Evolutionary conservation across 2,888 invertebrate species (phyloP).

Genomic region (Volucella inanis): DNA sequence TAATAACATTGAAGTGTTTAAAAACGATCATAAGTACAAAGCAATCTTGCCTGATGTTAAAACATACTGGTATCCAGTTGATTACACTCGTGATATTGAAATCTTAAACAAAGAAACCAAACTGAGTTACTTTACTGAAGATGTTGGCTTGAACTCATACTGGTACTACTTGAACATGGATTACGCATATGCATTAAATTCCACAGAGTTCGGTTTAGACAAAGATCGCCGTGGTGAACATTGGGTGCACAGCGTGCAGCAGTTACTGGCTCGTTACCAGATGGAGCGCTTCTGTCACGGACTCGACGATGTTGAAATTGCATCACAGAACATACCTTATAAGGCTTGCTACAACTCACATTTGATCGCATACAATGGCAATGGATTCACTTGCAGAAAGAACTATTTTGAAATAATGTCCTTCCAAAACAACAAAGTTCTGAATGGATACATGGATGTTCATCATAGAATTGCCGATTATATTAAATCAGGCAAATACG

Average conservation of each 20-base stretch:
- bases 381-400: constrained; percentile 87
- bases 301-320: constrained; percentile 86
- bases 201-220: constrained; percentile 84
- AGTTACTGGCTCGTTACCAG: constrained; percentile 89
- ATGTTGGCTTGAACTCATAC: constrained; percentile 87
- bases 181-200: constrained; percentile 87
- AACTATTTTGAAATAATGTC: constrained; percentile 84
- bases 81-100: constrained; percentile 84
- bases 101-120: constrained; percentile 85
- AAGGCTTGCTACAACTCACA: constrained; percentile 87
- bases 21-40: constrained; percentile 77
- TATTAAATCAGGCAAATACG: constrained; percentile 84
- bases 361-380: constrained; percentile 86
- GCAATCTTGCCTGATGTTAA: constrained; percentile 77
- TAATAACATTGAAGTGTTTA: too few species aligned
- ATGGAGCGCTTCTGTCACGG: constrained; percentile 89
- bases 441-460: constrained; percentile 77
- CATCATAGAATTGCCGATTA: constrained; percentile 84
- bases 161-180: constrained; percentile 86
- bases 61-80: constrained; percentile 83
- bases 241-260: constrained; percentile 87
- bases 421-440: constrained; percentile 80
- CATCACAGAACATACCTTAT: constrained; percentile 84
- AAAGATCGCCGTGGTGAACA: constrained; percentile 87
- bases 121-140: constrained; percentile 89